Percentiles rank a stretch among this genome's conserved stretches.
These are phyloP conservation scores for Neodontobutis hainanensis DNA, from an alignment of 2,113 vertebrate genomes.

Conservation along the genomic window DNA sequence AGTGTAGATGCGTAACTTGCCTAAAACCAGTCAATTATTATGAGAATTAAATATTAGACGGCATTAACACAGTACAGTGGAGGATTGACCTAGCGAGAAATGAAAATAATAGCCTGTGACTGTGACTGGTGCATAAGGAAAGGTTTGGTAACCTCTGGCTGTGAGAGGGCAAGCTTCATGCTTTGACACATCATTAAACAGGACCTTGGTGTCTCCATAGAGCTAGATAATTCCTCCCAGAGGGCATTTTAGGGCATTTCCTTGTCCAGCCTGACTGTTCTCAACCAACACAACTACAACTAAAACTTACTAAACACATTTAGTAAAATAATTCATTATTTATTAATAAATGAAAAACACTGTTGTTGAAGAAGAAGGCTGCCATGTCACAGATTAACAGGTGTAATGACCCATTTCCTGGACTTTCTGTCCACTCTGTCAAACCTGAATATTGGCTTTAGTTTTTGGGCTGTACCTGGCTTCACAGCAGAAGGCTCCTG, in stretches of 20 bases:
- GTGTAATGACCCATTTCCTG: too few species aligned
- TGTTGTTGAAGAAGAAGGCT: too few species aligned
- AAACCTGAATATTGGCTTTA: too few species aligned
- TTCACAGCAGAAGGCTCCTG: too few species aligned
- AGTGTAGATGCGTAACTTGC: too few species aligned
- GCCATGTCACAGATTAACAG: too few species aligned
- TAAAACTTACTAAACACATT: neutral
- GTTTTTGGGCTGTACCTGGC: too few species aligned
- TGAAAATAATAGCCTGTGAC: slow-evolving; percentile 3
- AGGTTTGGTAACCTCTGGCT: slow-evolving; percentile 22
- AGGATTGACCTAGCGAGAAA: neutral
- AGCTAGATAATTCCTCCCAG: slow-evolving; percentile 35
- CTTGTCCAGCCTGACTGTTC: neutral
- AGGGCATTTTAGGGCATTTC: slow-evolving; percentile 17
- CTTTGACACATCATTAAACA: slow-evolving; percentile 54
- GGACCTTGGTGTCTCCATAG: slow-evolving; percentile 46
- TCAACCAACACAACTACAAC: neutral
- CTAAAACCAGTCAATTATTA: too few species aligned
- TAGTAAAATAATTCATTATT: neutral
- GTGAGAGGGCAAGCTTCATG: slow-evolving; percentile 41
- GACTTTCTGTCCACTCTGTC: too few species aligned
- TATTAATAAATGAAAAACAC: too few species aligned
- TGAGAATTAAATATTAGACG: too few species aligned
- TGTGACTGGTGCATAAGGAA: neutral
- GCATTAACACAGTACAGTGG: too few species aligned